A percentile compares a stretch with the other conserved stretches of the same genome.
These are phyloP conservation scores for Coenonympha glycerion DNA, from an alignment of 2,888 invertebrate species.

Conservation along the genomic window DNA sequence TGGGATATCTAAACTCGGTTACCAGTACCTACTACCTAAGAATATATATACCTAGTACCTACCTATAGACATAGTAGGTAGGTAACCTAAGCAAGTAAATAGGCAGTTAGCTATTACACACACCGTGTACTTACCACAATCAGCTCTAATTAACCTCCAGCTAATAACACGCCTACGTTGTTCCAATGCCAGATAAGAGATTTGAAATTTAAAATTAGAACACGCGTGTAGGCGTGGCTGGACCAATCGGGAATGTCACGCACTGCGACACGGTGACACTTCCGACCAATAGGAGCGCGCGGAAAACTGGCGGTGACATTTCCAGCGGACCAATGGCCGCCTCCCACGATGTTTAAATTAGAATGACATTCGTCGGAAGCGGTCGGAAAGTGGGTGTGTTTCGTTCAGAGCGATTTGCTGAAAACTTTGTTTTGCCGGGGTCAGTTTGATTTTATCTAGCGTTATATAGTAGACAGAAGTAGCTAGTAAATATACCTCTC, in stretches of 20 bases:
- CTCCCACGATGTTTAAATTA: slow-evolving; percentile 44
- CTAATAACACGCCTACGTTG: background rate
- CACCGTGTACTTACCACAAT: too few species aligned
- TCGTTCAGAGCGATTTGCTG: background rate
- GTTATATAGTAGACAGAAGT: too few species aligned
- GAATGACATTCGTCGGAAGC: slow-evolving; percentile 13
- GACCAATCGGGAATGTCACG: slow-evolving; percentile 65
- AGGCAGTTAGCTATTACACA: too few species aligned
- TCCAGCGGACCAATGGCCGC: slow-evolving; percentile 47
- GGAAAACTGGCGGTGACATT: slow-evolving; percentile 58
- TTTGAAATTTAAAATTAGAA: slow-evolving; percentile 37
- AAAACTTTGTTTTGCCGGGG: background rate
- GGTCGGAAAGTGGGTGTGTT: slow-evolving; percentile 16
- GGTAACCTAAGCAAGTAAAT: too few species aligned
- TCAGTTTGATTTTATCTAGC: background rate
- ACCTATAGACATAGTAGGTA: too few species aligned
- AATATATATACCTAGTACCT: too few species aligned
- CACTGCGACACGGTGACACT: slow-evolving; percentile 68
- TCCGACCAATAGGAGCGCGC: slow-evolving; percentile 52
- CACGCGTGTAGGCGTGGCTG: slow-evolving; percentile 51
- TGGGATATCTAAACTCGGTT: too few species aligned
- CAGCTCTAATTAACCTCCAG: background rate
- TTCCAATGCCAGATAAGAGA: slow-evolving; percentile 12
- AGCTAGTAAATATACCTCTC: too few species aligned
- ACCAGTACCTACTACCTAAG: too few species aligned